phyloP scores from a whole-genome alignment of 2,888 invertebrate species.

The Orchesellides sinensis region DNA sequence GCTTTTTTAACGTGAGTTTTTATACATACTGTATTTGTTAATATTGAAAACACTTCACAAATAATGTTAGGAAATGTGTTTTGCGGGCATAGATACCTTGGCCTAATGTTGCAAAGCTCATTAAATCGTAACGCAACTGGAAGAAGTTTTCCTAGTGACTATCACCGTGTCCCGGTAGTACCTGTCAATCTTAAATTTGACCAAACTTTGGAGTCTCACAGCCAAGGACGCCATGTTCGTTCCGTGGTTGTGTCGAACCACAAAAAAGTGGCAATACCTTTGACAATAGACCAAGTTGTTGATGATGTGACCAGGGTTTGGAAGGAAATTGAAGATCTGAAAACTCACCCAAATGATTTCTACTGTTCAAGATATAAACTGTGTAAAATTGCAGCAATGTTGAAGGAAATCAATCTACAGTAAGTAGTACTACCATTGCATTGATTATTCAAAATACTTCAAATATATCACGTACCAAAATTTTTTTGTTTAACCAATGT shows the following conservation, averaged over 20 bases:
- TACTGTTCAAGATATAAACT: slow-evolving; percentile 16
- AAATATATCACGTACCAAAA: too few relatives aligned
- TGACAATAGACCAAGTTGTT: slow-evolving; percentile 28
- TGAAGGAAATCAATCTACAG: slow-evolving; percentile 34
- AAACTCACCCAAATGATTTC: neutral
- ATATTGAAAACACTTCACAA: too few relatives aligned
- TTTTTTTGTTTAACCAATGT: too few relatives aligned
- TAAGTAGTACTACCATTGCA: neutral
- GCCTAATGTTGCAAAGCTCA: slow-evolving; percentile 71
- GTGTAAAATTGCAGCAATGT: slow-evolving; percentile 24
- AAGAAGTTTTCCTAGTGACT: slow-evolving; percentile 12
- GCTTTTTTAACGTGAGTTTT: slow-evolving; percentile 71
- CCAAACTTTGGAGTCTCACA: too few relatives aligned
- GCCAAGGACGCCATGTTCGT: neutral
- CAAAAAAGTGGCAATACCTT: neutral
- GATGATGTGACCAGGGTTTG: slow-evolving; percentile 29
- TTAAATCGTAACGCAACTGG: slow-evolving; percentile 57
- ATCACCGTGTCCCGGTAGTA: slow-evolving; percentile 36
- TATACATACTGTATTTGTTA: too few relatives aligned
- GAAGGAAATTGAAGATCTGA: slow-evolving; percentile 26
- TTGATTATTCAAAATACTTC: neutral
- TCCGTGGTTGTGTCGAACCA: neutral
- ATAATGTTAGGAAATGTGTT: neutral
- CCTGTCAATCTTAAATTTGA: slow-evolving; percentile 25
- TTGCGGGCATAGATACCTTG: slow-evolving; percentile 61